Base-by-base conservation (phyloP, 2,797 vertebrate genomes). In the Periophthalmus magnuspinnatus region DNA sequence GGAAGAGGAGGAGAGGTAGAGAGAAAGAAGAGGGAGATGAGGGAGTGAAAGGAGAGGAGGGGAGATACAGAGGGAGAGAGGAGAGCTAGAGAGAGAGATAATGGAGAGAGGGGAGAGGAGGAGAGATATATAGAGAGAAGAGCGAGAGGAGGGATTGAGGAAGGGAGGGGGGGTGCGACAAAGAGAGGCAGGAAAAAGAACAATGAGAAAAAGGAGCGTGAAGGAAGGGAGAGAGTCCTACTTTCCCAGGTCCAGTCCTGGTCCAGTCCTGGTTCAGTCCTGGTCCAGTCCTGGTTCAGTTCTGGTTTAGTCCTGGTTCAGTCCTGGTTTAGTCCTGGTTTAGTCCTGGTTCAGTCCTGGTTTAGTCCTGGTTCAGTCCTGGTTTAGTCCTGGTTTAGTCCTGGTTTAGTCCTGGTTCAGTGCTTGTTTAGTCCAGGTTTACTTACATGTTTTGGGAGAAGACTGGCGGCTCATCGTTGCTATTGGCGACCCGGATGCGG, bases 391-490 rank as follows among this genome's bases (percentile, higher is more conserved):
- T n/a, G n/a, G n/a, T n/a, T 16, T n/a, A 32, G 56, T 14, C 56
- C 56, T 9, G 56, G 24, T 58, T 32, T 32, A 16, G 24, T 24
- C 24, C 0, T 4, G 41, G 41, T 45, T 45, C 11, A 28, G 56
- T 2, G 16, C 16, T 24, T 3, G 56, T 58, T 5, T 5, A 58
- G 24, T 4, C 11, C 17, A 14, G 10, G 1, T 28, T 0, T 0
- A 59, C 95, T 73, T 94, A 97, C 96, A 90, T 0, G 0, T 84
- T 65, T 88, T 96, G 95, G n/a, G 96, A 96, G 90, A 97, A 97
- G 68, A 95, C 82, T 0, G 95, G 96, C 1, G 92, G 88, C 88
- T 96, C 95, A 0, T 96, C 95, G 2, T 96, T 97, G 74, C 91
- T 86, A 0, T 96, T 97, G 80, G 93, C 68, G 72, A 96, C 88